Conservation (phyloP, 2,113 vertebrate genomes). For the Melozone crissalis region DNA sequence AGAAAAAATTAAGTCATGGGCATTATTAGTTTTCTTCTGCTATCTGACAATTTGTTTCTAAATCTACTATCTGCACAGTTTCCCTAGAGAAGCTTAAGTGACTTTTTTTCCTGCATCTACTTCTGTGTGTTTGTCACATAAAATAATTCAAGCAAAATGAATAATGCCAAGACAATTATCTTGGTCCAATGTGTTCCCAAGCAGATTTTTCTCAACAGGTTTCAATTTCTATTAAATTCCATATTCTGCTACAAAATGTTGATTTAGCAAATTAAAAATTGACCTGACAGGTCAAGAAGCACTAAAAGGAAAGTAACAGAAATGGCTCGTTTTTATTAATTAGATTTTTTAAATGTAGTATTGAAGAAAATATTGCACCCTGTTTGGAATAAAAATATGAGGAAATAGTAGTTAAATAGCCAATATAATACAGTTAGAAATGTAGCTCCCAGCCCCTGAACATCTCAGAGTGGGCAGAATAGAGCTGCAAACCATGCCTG, state of each 20-base stretch:
- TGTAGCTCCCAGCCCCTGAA: not conserved
- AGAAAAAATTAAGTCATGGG: not conserved
- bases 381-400: slow-evolving; percentile 16
- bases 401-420: not conserved
- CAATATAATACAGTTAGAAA: not conserved
- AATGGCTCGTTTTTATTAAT: slow-evolving; percentile 44
- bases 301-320: slow-evolving; percentile 13
- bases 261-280: slow-evolving; percentile 30
- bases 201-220: slow-evolving; percentile 21
- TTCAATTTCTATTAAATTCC: not conserved
- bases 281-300: not conserved
- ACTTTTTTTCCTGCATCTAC: not conserved
- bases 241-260: not conserved
- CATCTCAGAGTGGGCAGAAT: not conserved
- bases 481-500: not conserved
- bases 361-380: not conserved
- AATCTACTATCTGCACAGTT: not conserved
- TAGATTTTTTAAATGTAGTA: not conserved
- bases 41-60: not conserved
- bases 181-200: not conserved
- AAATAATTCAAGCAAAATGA: slow-evolving; percentile 1
- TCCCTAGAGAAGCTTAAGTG: not conserved
- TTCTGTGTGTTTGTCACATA: not conserved
- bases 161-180: not conserved
- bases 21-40: not conserved